Evolutionary conservation across 2,797 vertebrate genomes (phyloP).

Genomic region (Gephyroberyx darwinii): DNA sequence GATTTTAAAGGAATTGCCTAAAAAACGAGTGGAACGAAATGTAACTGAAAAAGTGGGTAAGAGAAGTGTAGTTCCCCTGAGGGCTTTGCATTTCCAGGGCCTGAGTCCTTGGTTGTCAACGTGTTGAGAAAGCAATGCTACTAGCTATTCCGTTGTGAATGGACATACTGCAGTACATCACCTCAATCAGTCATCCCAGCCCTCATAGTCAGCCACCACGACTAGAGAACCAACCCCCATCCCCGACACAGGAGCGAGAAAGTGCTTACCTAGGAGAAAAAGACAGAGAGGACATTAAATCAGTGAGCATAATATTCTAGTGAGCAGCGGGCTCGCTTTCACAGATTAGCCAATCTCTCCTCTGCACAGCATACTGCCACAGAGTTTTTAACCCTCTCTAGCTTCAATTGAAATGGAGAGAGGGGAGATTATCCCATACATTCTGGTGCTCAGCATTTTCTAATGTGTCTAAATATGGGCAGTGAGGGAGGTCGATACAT

Average conservation of each 20-base stretch:
- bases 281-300: conserved; percentile 82
- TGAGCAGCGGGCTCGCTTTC: conserved; percentile 75
- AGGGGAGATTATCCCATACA: conserved; percentile 75
- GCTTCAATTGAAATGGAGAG: conserved; percentile 77
- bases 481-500: conserved; percentile 37
- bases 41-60: not conserved
- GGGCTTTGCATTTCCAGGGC: conserved; percentile 45
- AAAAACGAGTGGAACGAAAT: not conserved
- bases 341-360: conserved; percentile 82
- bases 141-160: conserved; percentile 71
- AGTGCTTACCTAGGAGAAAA: conserved; percentile 87
- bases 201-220: conserved; percentile 70
- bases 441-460: conserved; percentile 69
- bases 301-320: conserved; percentile 80
- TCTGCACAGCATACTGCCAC: conserved; percentile 69
- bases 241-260: conserved; percentile 70
- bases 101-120: conserved; percentile 46
- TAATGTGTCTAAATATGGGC: conserved; percentile 60
- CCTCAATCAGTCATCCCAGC: conserved; percentile 82
- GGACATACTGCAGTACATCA: conserved; percentile 79
- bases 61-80: conserved; percentile 16
- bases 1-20: not conserved
- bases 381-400: conserved; percentile 71
- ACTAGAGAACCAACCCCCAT: conserved; percentile 71
- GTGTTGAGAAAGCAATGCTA: conserved; percentile 66